These are phyloP conservation scores for Prostheceraeus crozeri DNA, from an alignment of 2,888 invertebrate species.

Conservation along the genomic window DNA sequence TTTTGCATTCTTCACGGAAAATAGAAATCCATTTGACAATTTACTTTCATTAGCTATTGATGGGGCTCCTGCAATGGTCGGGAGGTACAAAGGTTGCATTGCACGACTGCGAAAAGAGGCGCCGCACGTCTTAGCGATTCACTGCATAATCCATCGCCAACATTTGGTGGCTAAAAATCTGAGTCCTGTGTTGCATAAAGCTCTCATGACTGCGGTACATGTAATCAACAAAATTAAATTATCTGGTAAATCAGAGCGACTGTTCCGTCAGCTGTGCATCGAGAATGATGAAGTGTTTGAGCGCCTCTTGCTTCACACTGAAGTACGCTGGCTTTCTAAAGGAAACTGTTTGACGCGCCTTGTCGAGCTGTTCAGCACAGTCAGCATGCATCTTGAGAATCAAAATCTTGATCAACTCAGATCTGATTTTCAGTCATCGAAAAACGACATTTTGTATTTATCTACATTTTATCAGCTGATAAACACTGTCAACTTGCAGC, in stretches of 20 bases:
- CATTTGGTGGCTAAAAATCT: slow-evolving; percentile 24
- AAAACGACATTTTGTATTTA: no score
- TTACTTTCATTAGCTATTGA: not conserved
- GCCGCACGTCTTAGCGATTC: not conserved
- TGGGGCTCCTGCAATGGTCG: slow-evolving; percentile 10
- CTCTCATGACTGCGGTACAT: slow-evolving; percentile 1
- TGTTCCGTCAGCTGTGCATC: not conserved
- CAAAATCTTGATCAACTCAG: no score
- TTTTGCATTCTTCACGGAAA: not conserved
- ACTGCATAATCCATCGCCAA: slow-evolving; percentile 10
- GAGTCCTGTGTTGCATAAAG: slow-evolving; percentile 23
- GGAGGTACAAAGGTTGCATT: slow-evolving; percentile 7
- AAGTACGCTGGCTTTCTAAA: slow-evolving; percentile 15
- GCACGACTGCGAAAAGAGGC: not conserved
- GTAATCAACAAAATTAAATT: slow-evolving; percentile 9
- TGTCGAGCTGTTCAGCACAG: not conserved
- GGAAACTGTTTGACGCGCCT: slow-evolving; percentile 11
- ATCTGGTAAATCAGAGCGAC: slow-evolving; percentile 15
- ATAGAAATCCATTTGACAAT: not conserved
- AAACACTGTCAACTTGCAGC: no score
- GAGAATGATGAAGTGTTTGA: not conserved
- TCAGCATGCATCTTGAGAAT: no score
- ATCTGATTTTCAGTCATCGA: no score
- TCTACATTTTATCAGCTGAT: no score
- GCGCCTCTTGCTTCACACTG: slow-evolving; percentile 15